phyloP scores from a whole-genome alignment of 2,888 invertebrate genomes.

The Eumerus sabulonum region DNA sequence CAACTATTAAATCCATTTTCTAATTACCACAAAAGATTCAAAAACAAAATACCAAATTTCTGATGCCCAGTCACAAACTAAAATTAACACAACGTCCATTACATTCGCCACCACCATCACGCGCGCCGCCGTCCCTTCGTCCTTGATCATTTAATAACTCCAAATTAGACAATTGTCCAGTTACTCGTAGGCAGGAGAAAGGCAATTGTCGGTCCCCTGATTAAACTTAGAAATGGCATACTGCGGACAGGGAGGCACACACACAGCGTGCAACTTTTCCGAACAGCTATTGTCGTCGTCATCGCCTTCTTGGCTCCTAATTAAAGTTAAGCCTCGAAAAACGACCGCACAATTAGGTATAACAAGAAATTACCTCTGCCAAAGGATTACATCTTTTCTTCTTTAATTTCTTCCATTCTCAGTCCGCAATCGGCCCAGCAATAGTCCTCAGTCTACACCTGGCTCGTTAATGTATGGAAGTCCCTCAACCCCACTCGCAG shows the following conservation, averaged over 20 bases:
- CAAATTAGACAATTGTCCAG: slow-evolving; percentile 68
- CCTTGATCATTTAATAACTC: slow-evolving; percentile 53
- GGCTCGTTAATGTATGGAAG: not conserved
- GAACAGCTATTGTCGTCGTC: slow-evolving; percentile 13
- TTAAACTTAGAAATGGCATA: slow-evolving; percentile 22
- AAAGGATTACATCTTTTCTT: slow-evolving; percentile 67
- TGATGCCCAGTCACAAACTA: slow-evolving; percentile 4
- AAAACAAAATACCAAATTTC: slow-evolving; percentile 5
- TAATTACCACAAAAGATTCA: slow-evolving; percentile 34
- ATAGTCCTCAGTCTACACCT: slow-evolving; percentile 2
- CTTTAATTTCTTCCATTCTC: slow-evolving; percentile 48
- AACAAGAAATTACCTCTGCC: slow-evolving; percentile 76
- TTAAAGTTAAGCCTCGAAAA: slow-evolving; percentile 77
- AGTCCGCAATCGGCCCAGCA: slow-evolving; percentile 8
- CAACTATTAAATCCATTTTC: slow-evolving; percentile 48
- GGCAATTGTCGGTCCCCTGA: slow-evolving; percentile 39
- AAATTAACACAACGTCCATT: slow-evolving; percentile 53
- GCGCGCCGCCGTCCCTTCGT: not conserved
- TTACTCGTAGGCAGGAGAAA: slow-evolving; percentile 21
- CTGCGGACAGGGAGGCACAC: slow-evolving; percentile 17
- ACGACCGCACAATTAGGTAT: slow-evolving; percentile 74
- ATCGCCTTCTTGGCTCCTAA: slow-evolving; percentile 74
- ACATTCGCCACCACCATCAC: not conserved
- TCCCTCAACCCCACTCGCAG: not conserved
- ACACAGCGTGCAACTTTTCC: too few relatives aligned